phyloP scores from a whole-genome alignment of 1,140 invertebrate genomes.

The Aphelinus certus region DNA sequence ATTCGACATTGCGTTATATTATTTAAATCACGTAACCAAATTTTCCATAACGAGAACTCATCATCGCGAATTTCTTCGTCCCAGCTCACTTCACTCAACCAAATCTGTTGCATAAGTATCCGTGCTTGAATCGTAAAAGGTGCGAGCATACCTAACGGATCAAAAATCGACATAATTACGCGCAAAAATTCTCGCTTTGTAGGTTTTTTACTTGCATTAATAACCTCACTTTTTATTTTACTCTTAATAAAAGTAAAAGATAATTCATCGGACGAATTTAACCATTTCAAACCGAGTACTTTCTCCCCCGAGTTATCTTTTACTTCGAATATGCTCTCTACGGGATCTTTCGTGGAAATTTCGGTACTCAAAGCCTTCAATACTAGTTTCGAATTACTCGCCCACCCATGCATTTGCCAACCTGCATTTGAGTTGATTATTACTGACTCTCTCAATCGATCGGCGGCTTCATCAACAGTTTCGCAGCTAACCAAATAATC shows the following conservation, averaged over 20 bases:
- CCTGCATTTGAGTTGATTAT: background rate
- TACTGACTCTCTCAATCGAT: background rate
- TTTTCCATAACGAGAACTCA: background rate
- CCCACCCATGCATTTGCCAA: conserved; percentile 14
- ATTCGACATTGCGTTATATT: background rate
- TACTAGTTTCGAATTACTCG: background rate
- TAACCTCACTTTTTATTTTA: background rate
- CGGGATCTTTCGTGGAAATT: background rate
- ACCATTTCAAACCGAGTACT: background rate
- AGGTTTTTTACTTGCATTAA: background rate
- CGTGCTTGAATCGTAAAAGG: conserved; percentile 53
- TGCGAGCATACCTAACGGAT: conserved; percentile 55
- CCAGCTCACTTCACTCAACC: conserved; percentile 35
- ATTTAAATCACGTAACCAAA: background rate
- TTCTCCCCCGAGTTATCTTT: background rate
- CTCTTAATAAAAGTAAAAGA: background rate
- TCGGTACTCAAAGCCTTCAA: background rate
- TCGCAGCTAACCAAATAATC: conserved; percentile 7
- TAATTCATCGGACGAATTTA: background rate
- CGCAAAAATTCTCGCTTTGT: conserved; percentile 12
- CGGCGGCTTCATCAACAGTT: background rate
- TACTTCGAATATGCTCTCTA: background rate
- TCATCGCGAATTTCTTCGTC: conserved; percentile 24
- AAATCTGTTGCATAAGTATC: conserved; percentile 56
- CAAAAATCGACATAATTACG: conserved; percentile 51